Percentiles rank a stretch among this genome's conserved stretches.
These are phyloP conservation scores for Lissonota sp. DNA, from an alignment of 2,888 invertebrate species.

Conservation along the genomic window DNA sequence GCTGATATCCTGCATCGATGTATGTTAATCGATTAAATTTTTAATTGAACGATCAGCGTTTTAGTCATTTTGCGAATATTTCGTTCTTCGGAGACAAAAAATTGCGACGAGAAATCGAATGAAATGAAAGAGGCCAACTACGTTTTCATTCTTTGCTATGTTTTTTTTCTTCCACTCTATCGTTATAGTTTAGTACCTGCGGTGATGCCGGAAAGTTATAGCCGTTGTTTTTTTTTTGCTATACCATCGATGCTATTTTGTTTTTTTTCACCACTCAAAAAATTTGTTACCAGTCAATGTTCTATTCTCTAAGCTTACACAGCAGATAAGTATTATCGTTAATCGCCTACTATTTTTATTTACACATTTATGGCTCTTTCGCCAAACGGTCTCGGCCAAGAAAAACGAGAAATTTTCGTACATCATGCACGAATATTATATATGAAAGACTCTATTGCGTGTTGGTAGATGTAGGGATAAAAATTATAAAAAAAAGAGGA, in stretches of 20 bases:
- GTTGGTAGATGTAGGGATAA: neutral
- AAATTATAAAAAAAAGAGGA: neutral
- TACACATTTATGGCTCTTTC: neutral
- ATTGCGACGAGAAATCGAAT: constrained; percentile 17
- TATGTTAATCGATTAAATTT: constrained; percentile 43
- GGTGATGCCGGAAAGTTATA: constrained; percentile 49
- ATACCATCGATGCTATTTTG: constrained; percentile 39
- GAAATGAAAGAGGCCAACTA: constrained; percentile 22
- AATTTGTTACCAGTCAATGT: constrained; percentile 27
- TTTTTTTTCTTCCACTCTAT: neutral
- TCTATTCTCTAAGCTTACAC: constrained; percentile 32
- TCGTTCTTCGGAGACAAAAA: constrained; percentile 19
- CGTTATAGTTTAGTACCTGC: constrained; percentile 51
- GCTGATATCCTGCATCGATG: constrained; percentile 58
- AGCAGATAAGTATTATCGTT: constrained; percentile 33
- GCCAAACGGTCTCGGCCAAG: neutral
- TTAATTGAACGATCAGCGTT: constrained; percentile 45
- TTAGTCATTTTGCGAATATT: neutral
- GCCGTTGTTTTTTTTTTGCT: constrained; percentile 49
- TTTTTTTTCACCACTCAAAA: constrained; percentile 19
- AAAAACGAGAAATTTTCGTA: constrained; percentile 12
- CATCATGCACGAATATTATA: neutral
- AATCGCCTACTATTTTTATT: constrained; percentile 41
- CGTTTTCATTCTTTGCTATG: neutral
- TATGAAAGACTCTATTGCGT: neutral